Evolutionary conservation across 1,140 invertebrate species (phyloP), one percentile per base, ranked within the genome.

Genomic region (Hetaerina americana): DNA sequence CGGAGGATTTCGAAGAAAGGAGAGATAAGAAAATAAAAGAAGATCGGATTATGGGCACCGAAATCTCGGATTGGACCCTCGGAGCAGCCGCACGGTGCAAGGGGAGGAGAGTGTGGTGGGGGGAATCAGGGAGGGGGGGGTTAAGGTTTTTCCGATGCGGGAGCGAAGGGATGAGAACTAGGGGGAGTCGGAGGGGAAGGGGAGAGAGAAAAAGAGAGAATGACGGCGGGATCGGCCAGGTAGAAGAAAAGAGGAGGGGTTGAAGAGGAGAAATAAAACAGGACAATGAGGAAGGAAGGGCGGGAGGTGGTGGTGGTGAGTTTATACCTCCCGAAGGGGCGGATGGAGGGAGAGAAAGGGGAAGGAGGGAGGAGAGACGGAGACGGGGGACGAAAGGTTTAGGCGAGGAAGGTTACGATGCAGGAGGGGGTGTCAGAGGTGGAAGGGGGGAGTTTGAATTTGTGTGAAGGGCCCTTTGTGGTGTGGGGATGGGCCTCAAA

Each of bases 131-230:
- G n/a, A n/a, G n/a, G n/a, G n/a, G n/a, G n/a, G n/a, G n/a, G n/a
- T n/a, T n/a, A n/a, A n/a, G n/a, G n/a, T n/a, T n/a, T n/a, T n/a
- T n/a, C n/a, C n/a, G n/a, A 40, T 40, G 31, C 31, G 31, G 6
- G 6, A 6, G 6, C 31, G 6, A 18, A 57, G 40, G 40, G 40
- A 57, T 57, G 22, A n/a, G 22, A 57, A 57, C 3, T n/a, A 57
- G 40, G 10, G 40, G 15, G 15, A 57, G 40, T 12, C 40, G 10
- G 40, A 57, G 40, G 40, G 29, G 26, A 66, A 26, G 57, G 57
- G 49, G 66, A 57, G 70, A 73, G 26, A 24, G 66, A 70, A 26
- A 66, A 68, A 28, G 6, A 15, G 25, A 27, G 69, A 66, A 31
- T 66, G 57, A 49, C 15, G n/a, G 15, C 5, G 31, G 69, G 18